Conservation (phyloP, 2,888 invertebrate species). For the Synanthedon vespiformis region DNA sequence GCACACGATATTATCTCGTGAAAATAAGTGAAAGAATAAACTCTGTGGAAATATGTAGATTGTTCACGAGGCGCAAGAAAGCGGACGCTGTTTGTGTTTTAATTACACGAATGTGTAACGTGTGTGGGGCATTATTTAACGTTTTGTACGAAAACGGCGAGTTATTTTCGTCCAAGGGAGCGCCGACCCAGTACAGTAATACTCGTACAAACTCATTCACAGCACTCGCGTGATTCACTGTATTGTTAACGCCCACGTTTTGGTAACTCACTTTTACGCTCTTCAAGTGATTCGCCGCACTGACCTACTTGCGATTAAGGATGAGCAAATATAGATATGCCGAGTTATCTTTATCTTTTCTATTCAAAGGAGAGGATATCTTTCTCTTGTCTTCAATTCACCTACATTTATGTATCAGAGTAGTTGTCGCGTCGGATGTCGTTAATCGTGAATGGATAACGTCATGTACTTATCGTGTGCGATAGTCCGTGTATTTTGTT, state of each 20-base stretch:
- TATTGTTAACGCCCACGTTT: constrained; percentile 46
- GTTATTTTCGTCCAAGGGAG: constrained; percentile 46
- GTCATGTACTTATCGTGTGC: too few species aligned
- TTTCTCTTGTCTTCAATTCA: constrained; percentile 3
- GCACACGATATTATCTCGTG: background rate
- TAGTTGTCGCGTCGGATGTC: constrained; percentile 4
- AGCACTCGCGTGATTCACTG: constrained; percentile 44
- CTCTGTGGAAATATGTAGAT: background rate
- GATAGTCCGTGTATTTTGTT: too few species aligned
- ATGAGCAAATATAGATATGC: constrained; percentile 19
- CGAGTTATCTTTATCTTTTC: constrained; percentile 19
- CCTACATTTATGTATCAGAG: too few species aligned
- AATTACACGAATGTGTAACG: background rate
- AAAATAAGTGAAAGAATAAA: background rate
- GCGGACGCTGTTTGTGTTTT: background rate
- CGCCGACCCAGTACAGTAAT: constrained; percentile 35
- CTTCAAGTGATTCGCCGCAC: constrained; percentile 13
- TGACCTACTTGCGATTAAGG: constrained; percentile 21
- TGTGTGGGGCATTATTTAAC: background rate
- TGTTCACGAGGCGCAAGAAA: background rate
- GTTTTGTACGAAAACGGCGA: constrained; percentile 8
- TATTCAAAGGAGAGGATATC: constrained; percentile 13
- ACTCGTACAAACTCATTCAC: constrained; percentile 37
- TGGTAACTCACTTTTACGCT: constrained; percentile 13
- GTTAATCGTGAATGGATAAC: too few species aligned